phyloP scores from a whole-genome alignment of 2,797 vertebrate genomes.

The Onychomys leucogaster region DNA sequence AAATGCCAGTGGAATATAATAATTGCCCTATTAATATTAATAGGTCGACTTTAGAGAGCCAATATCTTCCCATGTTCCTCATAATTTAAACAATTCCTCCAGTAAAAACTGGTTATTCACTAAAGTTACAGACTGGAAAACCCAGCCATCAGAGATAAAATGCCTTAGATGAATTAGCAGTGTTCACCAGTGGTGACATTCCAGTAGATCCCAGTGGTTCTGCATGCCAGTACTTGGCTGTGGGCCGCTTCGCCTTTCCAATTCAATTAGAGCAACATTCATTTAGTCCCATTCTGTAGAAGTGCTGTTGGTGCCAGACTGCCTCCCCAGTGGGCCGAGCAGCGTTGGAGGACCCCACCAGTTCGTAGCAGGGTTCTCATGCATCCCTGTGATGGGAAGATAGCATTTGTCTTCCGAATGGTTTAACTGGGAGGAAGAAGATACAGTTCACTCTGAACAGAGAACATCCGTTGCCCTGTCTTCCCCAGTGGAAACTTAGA shows the following conservation, averaged over 20 bases:
- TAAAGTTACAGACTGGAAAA: conserved; percentile 26
- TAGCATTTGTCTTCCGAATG: not conserved
- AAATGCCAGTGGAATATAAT: not conserved
- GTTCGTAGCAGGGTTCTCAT: not conserved
- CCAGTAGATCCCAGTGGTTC: not conserved
- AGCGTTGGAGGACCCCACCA: not conserved
- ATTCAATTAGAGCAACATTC: conserved; percentile 21
- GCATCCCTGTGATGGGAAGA: not conserved
- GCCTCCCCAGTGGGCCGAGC: not conserved
- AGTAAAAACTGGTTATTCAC: conserved; percentile 34
- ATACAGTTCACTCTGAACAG: not conserved
- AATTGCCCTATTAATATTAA: conserved; percentile 14
- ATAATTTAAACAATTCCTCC: conserved; percentile 40
- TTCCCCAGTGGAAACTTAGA: not conserved
- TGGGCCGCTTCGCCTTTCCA: not conserved
- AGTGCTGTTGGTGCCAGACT: not conserved
- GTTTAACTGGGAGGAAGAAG: not conserved
- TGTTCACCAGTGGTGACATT: not conserved
- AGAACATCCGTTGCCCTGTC: not conserved
- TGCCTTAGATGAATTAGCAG: conserved; percentile 8
- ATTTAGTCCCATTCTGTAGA: conserved; percentile 12
- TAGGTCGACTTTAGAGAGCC: conserved; percentile 47
- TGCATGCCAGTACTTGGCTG: not conserved
- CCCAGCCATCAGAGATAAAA: conserved; percentile 10
- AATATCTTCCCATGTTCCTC: not conserved